Conservation (phyloP, 2,888 invertebrate species). For the Spodoptera picta region DNA sequence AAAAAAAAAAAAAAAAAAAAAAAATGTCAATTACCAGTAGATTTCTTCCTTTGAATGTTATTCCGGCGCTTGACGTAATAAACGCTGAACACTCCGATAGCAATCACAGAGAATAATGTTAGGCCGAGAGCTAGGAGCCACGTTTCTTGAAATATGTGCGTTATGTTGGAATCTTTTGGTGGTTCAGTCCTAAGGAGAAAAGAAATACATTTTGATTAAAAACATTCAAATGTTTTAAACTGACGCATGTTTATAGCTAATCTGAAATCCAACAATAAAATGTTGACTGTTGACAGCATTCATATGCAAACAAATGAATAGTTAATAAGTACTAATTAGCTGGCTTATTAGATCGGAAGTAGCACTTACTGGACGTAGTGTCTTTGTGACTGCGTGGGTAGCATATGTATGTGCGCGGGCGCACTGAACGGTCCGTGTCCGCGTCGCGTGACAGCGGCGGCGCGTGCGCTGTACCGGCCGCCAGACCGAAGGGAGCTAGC, state of each 20-base stretch:
- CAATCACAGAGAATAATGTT: conserved; percentile 78
- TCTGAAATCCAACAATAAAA: too few species aligned
- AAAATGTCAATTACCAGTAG: conserved; percentile 76
- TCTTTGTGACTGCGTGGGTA: conserved; percentile 87
- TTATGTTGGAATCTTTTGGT: conserved; percentile 81
- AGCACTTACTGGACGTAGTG: conserved; percentile 81
- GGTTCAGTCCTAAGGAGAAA: conserved; percentile 79
- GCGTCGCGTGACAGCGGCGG: conserved; percentile 95
- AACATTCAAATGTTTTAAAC: neutral
- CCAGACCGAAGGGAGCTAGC: conserved; percentile 96
- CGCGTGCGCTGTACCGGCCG: conserved; percentile 95
- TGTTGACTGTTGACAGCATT: too few species aligned
- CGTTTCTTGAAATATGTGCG: conserved; percentile 82
- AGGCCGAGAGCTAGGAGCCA: conserved; percentile 83
- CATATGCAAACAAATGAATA: neutral
- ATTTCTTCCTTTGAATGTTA: conserved; percentile 82
- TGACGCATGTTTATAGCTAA: too few species aligned
- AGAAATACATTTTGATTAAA: neutral
- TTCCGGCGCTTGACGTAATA: conserved; percentile 82
- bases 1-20: too few species aligned
- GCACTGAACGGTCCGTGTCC: conserved; percentile 97
- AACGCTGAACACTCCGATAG: conserved; percentile 80
- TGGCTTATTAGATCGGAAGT: conserved; percentile 4
- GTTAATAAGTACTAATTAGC: neutral
- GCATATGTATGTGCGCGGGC: conserved; percentile 92